Evolutionary conservation across 2,797 vertebrate genomes (phyloP).

Genomic region (Gymnocypris eckloni): DNA sequence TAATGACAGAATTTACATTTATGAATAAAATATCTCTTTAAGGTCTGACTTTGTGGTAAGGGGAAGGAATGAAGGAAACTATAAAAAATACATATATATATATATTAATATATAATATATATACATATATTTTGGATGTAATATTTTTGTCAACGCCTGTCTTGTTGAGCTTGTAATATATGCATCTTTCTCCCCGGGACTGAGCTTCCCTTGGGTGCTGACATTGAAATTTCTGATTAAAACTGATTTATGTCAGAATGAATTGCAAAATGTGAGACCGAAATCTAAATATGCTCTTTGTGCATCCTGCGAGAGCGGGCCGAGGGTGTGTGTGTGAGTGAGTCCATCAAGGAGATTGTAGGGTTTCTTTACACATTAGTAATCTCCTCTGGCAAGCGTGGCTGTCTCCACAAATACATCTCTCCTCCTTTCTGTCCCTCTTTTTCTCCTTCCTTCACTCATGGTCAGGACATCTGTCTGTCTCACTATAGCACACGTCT

Average conservation of each 20-base stretch:
- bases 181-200: background rate
- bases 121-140: background rate
- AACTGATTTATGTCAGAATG: conserved; percentile 41
- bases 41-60: too few species aligned
- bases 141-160: background rate
- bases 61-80: background rate
- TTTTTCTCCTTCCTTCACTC: conserved; percentile 36
- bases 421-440: conserved; percentile 29
- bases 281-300: conserved; percentile 34
- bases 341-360: conserved; percentile 22
- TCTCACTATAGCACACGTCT: conserved; percentile 19
- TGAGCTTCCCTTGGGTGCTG: conserved; percentile 34
- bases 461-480: conserved; percentile 47
- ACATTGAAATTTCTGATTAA: conserved; percentile 42
- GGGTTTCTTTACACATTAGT: conserved; percentile 48
- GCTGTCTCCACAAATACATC: conserved; percentile 50
- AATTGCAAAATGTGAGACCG: conserved; percentile 7
- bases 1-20: background rate
- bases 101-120: background rate
- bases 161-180: background rate
- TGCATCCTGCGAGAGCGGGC: background rate
- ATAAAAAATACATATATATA: background rate
- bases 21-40: background rate
- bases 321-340: conserved; percentile 13
- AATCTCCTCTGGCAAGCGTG: conserved; percentile 38